These are phyloP conservation scores for Gallinago nigripennis DNA, from an alignment of 2,797 vertebrate genomes.

Conservation along the genomic window DNA sequence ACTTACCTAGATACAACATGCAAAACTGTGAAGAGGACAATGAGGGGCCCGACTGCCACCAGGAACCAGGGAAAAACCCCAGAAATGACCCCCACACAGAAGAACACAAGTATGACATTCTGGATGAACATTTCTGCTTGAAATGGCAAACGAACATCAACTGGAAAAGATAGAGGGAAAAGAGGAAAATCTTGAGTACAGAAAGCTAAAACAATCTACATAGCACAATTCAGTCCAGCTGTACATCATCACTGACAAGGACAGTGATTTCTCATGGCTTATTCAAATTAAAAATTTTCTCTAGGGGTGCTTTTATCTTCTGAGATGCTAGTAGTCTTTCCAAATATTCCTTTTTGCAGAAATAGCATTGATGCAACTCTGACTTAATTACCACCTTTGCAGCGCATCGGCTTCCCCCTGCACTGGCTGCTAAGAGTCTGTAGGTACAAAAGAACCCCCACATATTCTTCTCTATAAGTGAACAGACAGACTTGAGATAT, in stretches of 20 bases:
- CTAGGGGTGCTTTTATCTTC: background rate
- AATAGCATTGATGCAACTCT: background rate
- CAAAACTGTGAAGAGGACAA: conserved; percentile 84
- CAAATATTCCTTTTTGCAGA: background rate
- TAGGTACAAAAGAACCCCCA: background rate
- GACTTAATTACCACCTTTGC: background rate
- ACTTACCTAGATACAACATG: conserved; percentile 86
- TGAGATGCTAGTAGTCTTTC: background rate
- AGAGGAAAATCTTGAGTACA: background rate
- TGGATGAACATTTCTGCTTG: conserved; percentile 96
- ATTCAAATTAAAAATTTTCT: background rate
- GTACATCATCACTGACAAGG: background rate
- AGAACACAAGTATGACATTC: conserved; percentile 91
- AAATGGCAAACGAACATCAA: conserved; percentile 91
- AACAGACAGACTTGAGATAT: background rate
- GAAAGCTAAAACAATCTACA: background rate
- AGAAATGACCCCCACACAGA: conserved; percentile 88
- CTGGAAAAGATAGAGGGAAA: conserved; percentile 64
- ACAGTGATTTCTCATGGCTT: background rate
- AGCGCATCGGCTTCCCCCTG: background rate
- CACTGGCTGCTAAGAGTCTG: background rate
- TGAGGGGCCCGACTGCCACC: conserved; percentile 86
- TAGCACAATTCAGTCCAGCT: background rate
- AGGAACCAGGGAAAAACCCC: conserved; percentile 92
- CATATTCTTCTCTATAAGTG: background rate